Evolutionary conservation across 2,113 vertebrate species (phyloP).

Genomic region (rabbit (Oryctolagus cuniculus)): mOryCun1.1 NC_091448.1:65268001-65268500

Average conservation of each 20-base stretch:
- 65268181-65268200: not conserved
- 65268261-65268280: not conserved
- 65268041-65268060: slow-evolving; percentile 31
- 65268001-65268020: not conserved
- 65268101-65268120: not conserved
- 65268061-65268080: not conserved
- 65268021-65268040: not conserved
- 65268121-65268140: slow-evolving; percentile 15
- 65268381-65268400: slow-evolving; percentile 41
- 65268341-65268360: not conserved
- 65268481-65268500: too few species aligned
- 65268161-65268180: not conserved
- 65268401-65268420: slow-evolving; percentile 67
- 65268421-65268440: slow-evolving; percentile 66
- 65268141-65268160: not conserved
- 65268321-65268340: not conserved
- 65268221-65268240: not conserved
- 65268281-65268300: not conserved
- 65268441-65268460: slow-evolving; percentile 69
- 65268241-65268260: not conserved
- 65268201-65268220: not conserved
- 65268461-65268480: slow-evolving; percentile 70
- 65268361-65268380: slow-evolving; percentile 66
- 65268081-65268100: slow-evolving; percentile 17
- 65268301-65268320: not conserved